These are phyloP conservation scores for Notothenia coriiceps DNA, from an alignment of 2,113 vertebrate species.

Conservation along the genomic window DNA sequence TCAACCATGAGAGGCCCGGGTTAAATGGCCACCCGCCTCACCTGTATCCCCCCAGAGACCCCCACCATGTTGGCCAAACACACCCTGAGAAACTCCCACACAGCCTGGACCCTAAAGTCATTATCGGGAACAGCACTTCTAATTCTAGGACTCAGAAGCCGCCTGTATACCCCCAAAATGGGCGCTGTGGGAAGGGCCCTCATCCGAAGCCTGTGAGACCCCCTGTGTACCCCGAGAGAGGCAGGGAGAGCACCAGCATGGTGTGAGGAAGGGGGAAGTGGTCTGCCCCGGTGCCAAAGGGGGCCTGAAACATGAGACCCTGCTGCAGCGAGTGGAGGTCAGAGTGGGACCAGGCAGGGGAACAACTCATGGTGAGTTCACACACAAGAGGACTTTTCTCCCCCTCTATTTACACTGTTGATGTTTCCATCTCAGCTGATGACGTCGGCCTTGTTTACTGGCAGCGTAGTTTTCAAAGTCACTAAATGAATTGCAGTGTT, in stretches of 20 bases:
- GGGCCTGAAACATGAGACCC: conserved; percentile 77
- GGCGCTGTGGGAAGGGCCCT: conserved; percentile 68
- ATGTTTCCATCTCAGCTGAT: conserved; percentile 66
- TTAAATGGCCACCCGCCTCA: conserved; percentile 75
- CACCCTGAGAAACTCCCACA: conserved; percentile 48
- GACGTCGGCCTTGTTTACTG: conserved; percentile 74
- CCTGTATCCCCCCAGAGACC: conserved; percentile 33
- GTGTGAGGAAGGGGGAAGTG: conserved; percentile 74
- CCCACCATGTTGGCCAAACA: conserved; percentile 44
- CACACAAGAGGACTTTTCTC: conserved; percentile 25
- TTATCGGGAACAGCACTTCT: conserved; percentile 61
- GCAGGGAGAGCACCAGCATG: conserved; percentile 77
- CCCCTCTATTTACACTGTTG: conserved; percentile 45
- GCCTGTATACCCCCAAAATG: conserved; percentile 82
- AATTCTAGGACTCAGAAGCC: conserved; percentile 76
- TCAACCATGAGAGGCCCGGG: conserved; percentile 32
- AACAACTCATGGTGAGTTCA: conserved; percentile 69
- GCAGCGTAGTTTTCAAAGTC: conserved; percentile 67
- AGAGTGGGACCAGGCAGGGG: conserved; percentile 67
- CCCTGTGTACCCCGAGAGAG: conserved; percentile 66
- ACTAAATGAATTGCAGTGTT: conserved; percentile 70
- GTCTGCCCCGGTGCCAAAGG: conserved; percentile 61
- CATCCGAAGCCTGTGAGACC: conserved; percentile 59
- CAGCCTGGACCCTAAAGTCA: conserved; percentile 57
- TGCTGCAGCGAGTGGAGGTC: conserved; percentile 67